Evolutionary conservation across 2,888 invertebrate species (phyloP), one percentile per base, ranked within the genome.

Genomic region (Cephus spinipes): DNA sequence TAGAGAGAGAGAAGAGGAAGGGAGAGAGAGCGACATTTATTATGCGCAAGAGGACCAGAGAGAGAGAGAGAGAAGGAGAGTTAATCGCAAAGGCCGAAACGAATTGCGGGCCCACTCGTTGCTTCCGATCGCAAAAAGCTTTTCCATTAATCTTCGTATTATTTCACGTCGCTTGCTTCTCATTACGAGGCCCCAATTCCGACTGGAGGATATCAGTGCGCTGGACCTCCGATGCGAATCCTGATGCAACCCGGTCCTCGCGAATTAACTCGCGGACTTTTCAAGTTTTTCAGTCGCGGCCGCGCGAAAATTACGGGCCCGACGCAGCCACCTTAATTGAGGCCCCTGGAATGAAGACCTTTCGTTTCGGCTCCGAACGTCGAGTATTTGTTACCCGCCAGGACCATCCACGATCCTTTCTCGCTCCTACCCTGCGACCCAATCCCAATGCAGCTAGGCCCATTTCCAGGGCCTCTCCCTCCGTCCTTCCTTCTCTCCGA

Each of bases 331-430:
- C 55, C 55, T 55, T 55, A 55, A 55, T 55, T 55, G 55, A 55
- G 55, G 55, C 71, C 71, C 32, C 32, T 32, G 71, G 15, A 71
- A 71, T 71, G 71, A 71, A 71, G 71, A 71, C 31, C 71, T 71
- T 32, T 71, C 71, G 71, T 23, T 55, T 55, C 55, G 55, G 55
- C 1, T 23, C 23, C 55, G 55, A 55, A 55, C 23, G 2, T 15
- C 55, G 55, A 55, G 55, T 55, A 55, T 55, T 55, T 9, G 23
- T 55, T 55, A 55, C 55, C 55, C 55, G 9, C 23, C 23, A 55
- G 55, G 55, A 55, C 55, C 55, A 55, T 55, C 55, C 55, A 55
- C 55, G 55, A 55, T 23, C 55, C 55, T 23, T 55, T 55, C 55
- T 55, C 55, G 55, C 55, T 55, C 23, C 23, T 23, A 55, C 23